phyloP scores from a whole-genome alignment of 1,140 invertebrate species.

The Drosophila kanapiae region DNA sequence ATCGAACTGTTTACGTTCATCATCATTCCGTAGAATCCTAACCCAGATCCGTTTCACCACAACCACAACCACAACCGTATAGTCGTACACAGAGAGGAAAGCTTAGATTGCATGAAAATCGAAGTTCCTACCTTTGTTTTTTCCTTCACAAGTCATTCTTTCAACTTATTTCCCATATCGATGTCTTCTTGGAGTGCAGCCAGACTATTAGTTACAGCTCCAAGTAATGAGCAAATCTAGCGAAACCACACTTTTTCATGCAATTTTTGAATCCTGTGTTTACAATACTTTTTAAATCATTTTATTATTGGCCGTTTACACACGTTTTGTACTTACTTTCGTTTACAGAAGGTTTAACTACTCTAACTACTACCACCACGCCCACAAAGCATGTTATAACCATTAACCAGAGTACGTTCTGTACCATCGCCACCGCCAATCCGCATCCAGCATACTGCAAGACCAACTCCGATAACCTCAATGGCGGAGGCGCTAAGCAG shows the following conservation, averaged over 20 bases:
- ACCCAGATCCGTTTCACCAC: slow-evolving; percentile 6
- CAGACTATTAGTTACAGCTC: not conserved
- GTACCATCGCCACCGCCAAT: slow-evolving; percentile 45
- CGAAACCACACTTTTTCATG: not conserved
- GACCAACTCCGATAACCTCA: slow-evolving; percentile 16
- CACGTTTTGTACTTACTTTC: slow-evolving; percentile 77
- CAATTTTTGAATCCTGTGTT: not conserved
- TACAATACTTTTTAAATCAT: slow-evolving; percentile 27
- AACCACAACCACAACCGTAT: slow-evolving; percentile 7
- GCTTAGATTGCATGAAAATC: not conserved
- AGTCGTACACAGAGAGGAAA: not conserved
- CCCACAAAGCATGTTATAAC: slow-evolving; percentile 82
- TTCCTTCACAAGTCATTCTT: not conserved
- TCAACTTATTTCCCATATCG: not conserved
- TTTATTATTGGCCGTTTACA: slow-evolving; percentile 69
- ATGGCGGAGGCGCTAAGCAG: slow-evolving; percentile 21
- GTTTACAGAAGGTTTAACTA: slow-evolving; percentile 82
- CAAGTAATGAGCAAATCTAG: not conserved
- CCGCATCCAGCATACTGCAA: slow-evolving; percentile 34
- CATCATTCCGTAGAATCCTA: slow-evolving; percentile 38
- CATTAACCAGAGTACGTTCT: slow-evolving; percentile 79
- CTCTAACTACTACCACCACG: slow-evolving; percentile 69
- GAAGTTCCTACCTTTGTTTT: not conserved
- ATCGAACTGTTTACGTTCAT: slow-evolving; percentile 49
- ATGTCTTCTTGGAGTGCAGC: not conserved